Base-by-base conservation (phyloP, 2,888 invertebrate genomes). In the Ormia ochracea region DNA sequence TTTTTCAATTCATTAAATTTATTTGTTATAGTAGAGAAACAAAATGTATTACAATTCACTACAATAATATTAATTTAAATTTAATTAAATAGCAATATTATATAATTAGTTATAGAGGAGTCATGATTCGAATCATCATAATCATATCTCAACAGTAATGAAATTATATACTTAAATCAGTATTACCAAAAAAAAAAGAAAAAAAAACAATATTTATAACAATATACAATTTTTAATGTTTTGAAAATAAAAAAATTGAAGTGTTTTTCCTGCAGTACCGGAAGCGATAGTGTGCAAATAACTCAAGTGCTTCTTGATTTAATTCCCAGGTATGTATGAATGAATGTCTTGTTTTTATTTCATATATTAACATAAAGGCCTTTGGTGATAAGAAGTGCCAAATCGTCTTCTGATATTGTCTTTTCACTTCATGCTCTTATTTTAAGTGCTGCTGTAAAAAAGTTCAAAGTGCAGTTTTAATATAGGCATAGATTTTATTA, bases 1-100 rank as follows among this genome's bases (percentile, higher is more conserved):
- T 63, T 74, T 74, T 41, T 31, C n/a, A 50, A 58, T 52, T 41
- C 31, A 21, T 19, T 59, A 38, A n/a, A 31, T 69, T 54, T 59
- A 33, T 68, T 78, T 73, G 65, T 78, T 68, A 33, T 36, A 41
- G 38, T 78, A 69, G 63, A 52, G 63, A 68, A 50, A 28, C n/a
- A 48, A 17, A 14, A n/a, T 56, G 19, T 50, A 45, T 63, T 38
- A 28, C 3, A 38, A 31, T 45, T 17, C 14, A 33, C 33, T 26
- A 56, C 12, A 56, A 43, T 56, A 14, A 56, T 14, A 33, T 4
- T 26, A 17, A 26, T 12, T 33, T 23, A 36, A 17, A 50, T 33
- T 23, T n/a, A 45, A 48, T 45, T 19, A 54, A 56, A 23, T 23
- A 52, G 52, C 43, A 61, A 21, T 41, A 54, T 31, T 14, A 52